Conservation (phyloP, 2,888 invertebrate species). For the Scaptomyza reducta region DNA sequence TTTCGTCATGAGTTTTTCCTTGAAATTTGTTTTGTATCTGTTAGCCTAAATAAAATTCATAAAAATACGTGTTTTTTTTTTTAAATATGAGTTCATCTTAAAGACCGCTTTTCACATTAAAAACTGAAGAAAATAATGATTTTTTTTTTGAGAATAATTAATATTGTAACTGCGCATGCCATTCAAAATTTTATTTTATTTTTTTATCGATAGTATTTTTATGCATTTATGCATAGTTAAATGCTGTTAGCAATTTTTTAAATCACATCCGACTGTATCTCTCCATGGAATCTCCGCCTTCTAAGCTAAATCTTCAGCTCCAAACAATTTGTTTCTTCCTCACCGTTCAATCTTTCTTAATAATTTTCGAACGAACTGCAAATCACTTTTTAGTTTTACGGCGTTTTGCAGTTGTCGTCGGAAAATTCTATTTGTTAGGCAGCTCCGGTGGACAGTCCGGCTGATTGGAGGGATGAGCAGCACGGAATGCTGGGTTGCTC, state of each 20-base stretch:
- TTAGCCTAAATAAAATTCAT: conserved; percentile 80
- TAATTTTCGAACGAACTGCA: conserved; percentile 70
- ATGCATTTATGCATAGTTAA: conserved; percentile 76
- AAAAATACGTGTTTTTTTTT: conserved; percentile 61
- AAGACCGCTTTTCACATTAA: conserved; percentile 69
- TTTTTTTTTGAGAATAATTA: conserved; percentile 41
- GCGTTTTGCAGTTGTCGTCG: conserved; percentile 83
- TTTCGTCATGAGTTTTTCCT: conserved; percentile 65
- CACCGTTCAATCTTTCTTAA: conserved; percentile 31
- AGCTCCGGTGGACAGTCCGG: conserved; percentile 97
- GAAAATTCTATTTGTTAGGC: conserved; percentile 88
- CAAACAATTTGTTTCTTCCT: conserved; percentile 19
- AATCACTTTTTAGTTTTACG: conserved; percentile 82
- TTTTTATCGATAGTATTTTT: conserved; percentile 69
- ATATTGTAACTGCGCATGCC: conserved; percentile 31
- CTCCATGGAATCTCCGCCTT: conserved; percentile 47
- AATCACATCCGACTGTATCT: conserved; percentile 81
- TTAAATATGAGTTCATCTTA: conserved; percentile 66
- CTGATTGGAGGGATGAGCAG: conserved; percentile 95
- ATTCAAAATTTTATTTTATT: conserved; percentile 39
- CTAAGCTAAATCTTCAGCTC: conserved; percentile 22
- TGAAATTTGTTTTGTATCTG: conserved; percentile 55
- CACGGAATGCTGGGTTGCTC: conserved; percentile 95
- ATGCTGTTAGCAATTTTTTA: conserved; percentile 81
- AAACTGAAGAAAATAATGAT: conserved; percentile 51